Evolutionary conservation across 2,113 vertebrate genomes (phyloP), one percentile per base, ranked within the genome.

Genomic region (Alaudala cheleensis): DNA sequence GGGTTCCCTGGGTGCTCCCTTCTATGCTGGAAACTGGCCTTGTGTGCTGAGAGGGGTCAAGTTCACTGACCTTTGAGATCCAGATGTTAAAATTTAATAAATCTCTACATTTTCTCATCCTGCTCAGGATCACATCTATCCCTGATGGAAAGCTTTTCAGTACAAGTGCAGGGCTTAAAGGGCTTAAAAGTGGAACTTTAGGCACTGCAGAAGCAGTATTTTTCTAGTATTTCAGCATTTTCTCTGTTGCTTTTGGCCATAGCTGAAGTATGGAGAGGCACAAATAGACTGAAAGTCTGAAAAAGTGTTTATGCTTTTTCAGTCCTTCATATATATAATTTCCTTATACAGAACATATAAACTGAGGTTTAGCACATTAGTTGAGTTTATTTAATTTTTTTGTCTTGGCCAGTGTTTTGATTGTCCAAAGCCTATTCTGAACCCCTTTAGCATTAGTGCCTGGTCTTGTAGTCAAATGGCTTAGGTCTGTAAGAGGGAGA

Each of bases 351-450:
- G 67, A 90, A 81, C 58, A 34, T 88, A 73, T 93, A 92, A 88
- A 42, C 62, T 90, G 90, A 92, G 95, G 85, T 94, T 95, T 95
- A 97, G 88, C 92, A 69, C 64, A 69, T 94, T 92, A 96, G 74
- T 80, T 80, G 7, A 6, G 74, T 92, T 94, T 96, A 67, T 89
- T 94, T 84, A 78, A 91, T 51, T 88, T 96, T 93, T 93, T 92
- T 70, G 15, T 39, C 39, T 47, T 72, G 78, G 53, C 74, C 54
- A 49, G 20, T 10, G 1, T 74, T 94, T 88, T 1, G 13, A 6
- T 87, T 92, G 86, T 88, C 88, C 72, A 45, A 66, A 40, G 47
- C 33, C 42, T 83, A 9, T 58, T 90, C 72, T 67, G 77, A 86
- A 67, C 49, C 25, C 67, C 64, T 58, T 78, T 56, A 84, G 81